phyloP scores from a whole-genome alignment of 2,797 vertebrate genomes.

The Sternarchorhynchus goeldii region DNA sequence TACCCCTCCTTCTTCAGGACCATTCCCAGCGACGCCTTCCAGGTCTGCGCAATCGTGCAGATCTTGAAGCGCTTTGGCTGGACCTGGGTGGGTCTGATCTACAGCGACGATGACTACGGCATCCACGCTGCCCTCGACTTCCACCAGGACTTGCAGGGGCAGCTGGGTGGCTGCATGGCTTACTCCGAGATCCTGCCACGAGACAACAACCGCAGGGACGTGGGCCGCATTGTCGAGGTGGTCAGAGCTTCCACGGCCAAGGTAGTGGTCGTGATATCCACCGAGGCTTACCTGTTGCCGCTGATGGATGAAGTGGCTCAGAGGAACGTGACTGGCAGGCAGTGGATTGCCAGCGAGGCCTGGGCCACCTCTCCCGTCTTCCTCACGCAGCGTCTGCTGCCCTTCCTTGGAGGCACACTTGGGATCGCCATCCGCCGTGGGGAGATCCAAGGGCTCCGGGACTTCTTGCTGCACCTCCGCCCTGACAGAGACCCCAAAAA shows the following conservation, averaged over 20 bases:
- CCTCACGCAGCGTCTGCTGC: constrained; percentile 28
- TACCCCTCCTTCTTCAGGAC: constrained; percentile 59
- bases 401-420: constrained; percentile 55
- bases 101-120: constrained; percentile 74
- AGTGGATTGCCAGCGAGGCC: constrained; percentile 62
- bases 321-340: constrained; percentile 52
- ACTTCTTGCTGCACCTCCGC: constrained; percentile 57
- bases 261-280: constrained; percentile 56
- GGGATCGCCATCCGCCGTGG: constrained; percentile 67
- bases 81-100: constrained; percentile 72
- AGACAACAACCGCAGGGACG: constrained; percentile 50
- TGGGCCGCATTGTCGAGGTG: constrained; percentile 36
- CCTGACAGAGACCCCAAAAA: constrained; percentile 42
- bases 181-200: constrained; percentile 67
- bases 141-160: constrained; percentile 43
- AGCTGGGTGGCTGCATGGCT: constrained; percentile 61
- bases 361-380: constrained; percentile 54
- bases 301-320: constrained; percentile 54
- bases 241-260: constrained; percentile 54
- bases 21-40: constrained; percentile 56
- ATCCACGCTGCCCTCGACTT: constrained; percentile 65
- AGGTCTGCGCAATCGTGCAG: constrained; percentile 64
- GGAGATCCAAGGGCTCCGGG: constrained; percentile 66
- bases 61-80: constrained; percentile 69
- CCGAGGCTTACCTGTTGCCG: constrained; percentile 49